Evolutionary conservation across 2,888 invertebrate species (phyloP).

Genomic region (Mellilla xanthometata): DNA sequence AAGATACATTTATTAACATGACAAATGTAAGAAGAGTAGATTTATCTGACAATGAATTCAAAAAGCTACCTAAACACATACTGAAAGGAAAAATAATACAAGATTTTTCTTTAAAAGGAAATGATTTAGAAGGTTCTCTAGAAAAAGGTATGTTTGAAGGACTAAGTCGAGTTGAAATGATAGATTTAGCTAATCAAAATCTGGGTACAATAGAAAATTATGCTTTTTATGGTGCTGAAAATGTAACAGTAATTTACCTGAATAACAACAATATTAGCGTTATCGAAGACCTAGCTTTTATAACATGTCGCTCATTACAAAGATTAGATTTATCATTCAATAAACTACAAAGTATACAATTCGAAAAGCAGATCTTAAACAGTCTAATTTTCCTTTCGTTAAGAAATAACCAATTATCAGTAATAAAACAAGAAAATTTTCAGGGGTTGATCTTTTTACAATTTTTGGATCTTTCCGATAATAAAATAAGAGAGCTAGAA

Average conservation of each 20-base stretch:
- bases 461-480: conserved; percentile 57
- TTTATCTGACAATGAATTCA: conserved; percentile 53
- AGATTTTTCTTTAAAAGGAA: conserved; percentile 45
- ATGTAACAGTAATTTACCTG: conserved; percentile 42
- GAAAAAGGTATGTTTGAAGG: conserved; percentile 56
- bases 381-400: conserved; percentile 45
- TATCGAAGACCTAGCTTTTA: conserved; percentile 48
- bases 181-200: conserved; percentile 53
- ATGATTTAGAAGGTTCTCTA: conserved; percentile 48
- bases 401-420: conserved; percentile 46
- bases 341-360: conserved; percentile 46
- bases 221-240: conserved; percentile 49
- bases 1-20: conserved; percentile 38
- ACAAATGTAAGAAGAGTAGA: conserved; percentile 38
- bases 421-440: conserved; percentile 46
- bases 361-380: conserved; percentile 47
- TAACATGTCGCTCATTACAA: conserved; percentile 37
- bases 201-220: conserved; percentile 50
- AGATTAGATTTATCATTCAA: conserved; percentile 57
- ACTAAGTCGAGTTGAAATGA: conserved; percentile 34
- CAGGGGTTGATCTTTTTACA: conserved; percentile 40
- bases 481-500: conserved; percentile 50
- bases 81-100: conserved; percentile 50
- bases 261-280: conserved; percentile 50
- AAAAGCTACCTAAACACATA: conserved; percentile 43